phyloP scores from a whole-genome alignment of 2,113 vertebrate species.

The Pholis gunnellus region DNA sequence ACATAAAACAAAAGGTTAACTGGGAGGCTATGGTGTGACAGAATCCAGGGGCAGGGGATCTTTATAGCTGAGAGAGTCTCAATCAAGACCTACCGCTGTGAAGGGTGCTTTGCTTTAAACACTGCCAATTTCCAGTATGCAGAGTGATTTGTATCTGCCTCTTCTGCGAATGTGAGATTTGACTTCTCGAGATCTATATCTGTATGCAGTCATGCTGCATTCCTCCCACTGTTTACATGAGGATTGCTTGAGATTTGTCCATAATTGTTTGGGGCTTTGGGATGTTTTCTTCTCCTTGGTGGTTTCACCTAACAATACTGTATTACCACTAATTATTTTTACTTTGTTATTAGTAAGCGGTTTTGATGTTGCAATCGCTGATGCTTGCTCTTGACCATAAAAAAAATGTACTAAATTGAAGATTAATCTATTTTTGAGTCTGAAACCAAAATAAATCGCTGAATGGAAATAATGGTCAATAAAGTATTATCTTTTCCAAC shows the following conservation, averaged over 20 bases:
- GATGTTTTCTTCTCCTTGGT: slow-evolving; percentile 65
- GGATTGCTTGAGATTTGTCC: slow-evolving; percentile 61
- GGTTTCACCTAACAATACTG: slow-evolving; percentile 48
- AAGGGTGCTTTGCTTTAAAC: slow-evolving; percentile 20
- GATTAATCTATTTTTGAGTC: slow-evolving; percentile 18
- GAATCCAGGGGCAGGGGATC: slow-evolving; percentile 47
- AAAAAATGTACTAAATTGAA: slow-evolving; percentile 37
- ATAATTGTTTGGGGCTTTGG: slow-evolving; percentile 72
- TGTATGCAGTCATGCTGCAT: slow-evolving; percentile 58
- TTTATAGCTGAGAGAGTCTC: slow-evolving; percentile 40
- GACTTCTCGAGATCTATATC: slow-evolving; percentile 64
- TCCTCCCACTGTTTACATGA: slow-evolving; percentile 63
- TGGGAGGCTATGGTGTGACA: slow-evolving; percentile 61
- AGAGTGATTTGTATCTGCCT: slow-evolving; percentile 19
- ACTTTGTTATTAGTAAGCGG: slow-evolving; percentile 48
- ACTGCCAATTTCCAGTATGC: slow-evolving; percentile 37
- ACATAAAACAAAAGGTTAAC: slow-evolving; percentile 79
- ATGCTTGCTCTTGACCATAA: slow-evolving; percentile 31
- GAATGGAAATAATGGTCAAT: slow-evolving; percentile 6
- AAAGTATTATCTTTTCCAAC: not conserved
- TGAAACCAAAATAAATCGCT: slow-evolving; percentile 7
- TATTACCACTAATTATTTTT: slow-evolving; percentile 68
- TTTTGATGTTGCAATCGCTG: slow-evolving; percentile 6
- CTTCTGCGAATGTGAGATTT: slow-evolving; percentile 46
- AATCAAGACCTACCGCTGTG: slow-evolving; percentile 30